These are phyloP conservation scores for Pangasianodon gigas DNA, from an alignment of 2,113 vertebrate genomes.

Conservation along the genomic window DNA sequence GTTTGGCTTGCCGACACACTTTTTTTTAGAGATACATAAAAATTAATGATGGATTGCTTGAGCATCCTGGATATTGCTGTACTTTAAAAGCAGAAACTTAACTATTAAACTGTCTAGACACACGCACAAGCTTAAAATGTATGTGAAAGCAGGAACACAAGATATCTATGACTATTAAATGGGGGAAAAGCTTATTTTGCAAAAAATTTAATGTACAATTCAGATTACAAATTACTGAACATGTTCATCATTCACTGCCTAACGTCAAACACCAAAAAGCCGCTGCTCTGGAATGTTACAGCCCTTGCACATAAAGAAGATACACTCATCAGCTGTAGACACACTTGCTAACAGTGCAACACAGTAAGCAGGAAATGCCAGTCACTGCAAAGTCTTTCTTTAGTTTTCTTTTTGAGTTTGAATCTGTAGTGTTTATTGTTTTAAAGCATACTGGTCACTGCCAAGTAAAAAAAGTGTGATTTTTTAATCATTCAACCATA, in stretches of 20 bases:
- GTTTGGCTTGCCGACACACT: constrained; percentile 18
- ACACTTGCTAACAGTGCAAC: background rate
- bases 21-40: constrained; percentile 27
- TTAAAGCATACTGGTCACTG: background rate
- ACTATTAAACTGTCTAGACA: background rate
- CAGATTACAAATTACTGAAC: constrained; percentile 30
- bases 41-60: constrained; percentile 34
- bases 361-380: background rate
- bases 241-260: background rate
- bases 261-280: background rate
- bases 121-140: background rate
- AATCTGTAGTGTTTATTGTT: background rate
- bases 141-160: background rate
- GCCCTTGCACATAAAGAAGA: constrained; percentile 9
- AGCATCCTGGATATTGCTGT: background rate
- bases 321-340: background rate
- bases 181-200: constrained; percentile 8
- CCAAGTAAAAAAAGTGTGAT: background rate
- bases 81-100: background rate
- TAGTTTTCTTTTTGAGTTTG: background rate
- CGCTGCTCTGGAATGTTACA: constrained; percentile 1
- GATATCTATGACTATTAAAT: background rate
- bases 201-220: constrained; percentile 52
- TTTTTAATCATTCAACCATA: background rate
- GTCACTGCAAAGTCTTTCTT: background rate